Conservation (phyloP, 2,888 invertebrate species). For the Hydroisotoma schaefferi region DNA sequence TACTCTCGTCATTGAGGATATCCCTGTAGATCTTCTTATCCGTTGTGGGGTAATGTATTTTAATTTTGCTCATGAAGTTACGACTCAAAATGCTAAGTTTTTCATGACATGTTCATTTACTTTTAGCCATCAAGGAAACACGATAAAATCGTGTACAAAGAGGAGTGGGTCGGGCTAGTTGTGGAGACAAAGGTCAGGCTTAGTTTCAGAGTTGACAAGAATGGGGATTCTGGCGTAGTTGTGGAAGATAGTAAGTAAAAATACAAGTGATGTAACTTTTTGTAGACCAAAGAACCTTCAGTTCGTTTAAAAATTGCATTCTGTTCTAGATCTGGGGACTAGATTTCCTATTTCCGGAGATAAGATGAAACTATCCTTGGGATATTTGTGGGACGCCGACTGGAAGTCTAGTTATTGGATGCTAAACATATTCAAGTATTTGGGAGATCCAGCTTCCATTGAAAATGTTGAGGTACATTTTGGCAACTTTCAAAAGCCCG, state of each 20-base stretch:
- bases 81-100: not conserved
- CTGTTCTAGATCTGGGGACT: not conserved
- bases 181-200: constrained; percentile 13
- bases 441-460: constrained; percentile 5
- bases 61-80: not conserved
- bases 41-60: constrained; percentile 12
- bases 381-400: constrained; percentile 3
- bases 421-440: constrained; percentile 7
- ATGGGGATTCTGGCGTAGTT: constrained; percentile 8
- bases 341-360: constrained; percentile 1
- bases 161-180: constrained; percentile 26
- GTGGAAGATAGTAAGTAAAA: constrained; percentile 6
- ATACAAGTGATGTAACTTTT: too few relatives aligned
- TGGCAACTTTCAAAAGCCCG: not conserved
- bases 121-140: constrained; percentile 5
- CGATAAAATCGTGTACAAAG: constrained; percentile 20
- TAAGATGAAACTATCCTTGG: not conserved
- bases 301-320: not conserved
- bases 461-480: not conserved
- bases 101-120: not conserved
- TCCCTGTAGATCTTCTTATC: constrained; percentile 7
- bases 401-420: constrained; percentile 6
- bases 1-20: constrained; percentile 17
- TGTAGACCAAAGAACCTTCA: not conserved
- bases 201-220: constrained; percentile 13